Percentiles rank a stretch among this genome's conserved stretches.
phyloP scores from a whole-genome alignment of 2,888 invertebrate species.

The Tuberolachnus salignus region DNA sequence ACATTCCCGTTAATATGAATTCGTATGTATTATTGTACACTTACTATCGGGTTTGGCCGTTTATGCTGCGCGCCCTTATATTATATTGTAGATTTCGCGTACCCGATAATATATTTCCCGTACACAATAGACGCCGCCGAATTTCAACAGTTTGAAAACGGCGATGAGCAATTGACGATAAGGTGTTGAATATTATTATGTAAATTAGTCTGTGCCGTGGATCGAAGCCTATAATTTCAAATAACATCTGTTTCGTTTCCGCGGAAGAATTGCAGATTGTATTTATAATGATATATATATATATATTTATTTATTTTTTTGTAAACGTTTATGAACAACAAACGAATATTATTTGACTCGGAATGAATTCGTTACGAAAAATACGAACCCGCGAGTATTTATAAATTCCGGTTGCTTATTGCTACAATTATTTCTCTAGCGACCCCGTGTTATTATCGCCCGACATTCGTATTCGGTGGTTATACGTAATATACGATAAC shows the following conservation, averaged over 20 bases:
- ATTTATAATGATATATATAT: no score
- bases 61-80: no score
- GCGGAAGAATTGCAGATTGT: no score
- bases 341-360: not conserved
- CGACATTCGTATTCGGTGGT: no score
- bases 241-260: not conserved
- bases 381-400: no score
- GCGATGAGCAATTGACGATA: not conserved
- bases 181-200: not conserved
- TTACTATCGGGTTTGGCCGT: not conserved
- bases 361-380: not conserved
- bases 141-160: constrained; percentile 3
- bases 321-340: no score
- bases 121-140: not conserved
- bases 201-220: not conserved
- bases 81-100: no score
- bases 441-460: no score
- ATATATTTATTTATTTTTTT: no score
- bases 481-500: no score
- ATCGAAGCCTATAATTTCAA: not conserved
- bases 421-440: not conserved
- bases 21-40: not conserved
- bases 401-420: not conserved
- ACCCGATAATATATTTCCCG: no score
- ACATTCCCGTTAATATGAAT: constrained; percentile 34